A percentile compares a stretch with the other conserved stretches of the same genome.
These are phyloP conservation scores for Dasyornis broadbenti DNA, from an alignment of 2,113 vertebrate genomes.

Conservation along the genomic window DNA sequence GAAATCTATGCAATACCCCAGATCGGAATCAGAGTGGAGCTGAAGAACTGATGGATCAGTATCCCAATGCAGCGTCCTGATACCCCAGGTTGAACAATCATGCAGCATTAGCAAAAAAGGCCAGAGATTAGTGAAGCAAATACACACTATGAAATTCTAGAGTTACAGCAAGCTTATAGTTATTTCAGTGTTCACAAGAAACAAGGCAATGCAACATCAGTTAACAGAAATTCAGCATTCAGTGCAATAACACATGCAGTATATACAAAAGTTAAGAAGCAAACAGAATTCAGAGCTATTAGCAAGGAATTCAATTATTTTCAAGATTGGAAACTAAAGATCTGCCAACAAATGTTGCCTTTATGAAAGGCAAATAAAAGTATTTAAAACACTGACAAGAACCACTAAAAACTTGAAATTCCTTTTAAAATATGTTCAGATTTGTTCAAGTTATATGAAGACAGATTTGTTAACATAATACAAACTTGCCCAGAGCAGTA, in stretches of 20 bases:
- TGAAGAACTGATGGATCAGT: slow-evolving; percentile 99
- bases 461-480: slow-evolving; percentile 51
- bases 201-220: slow-evolving; percentile 39
- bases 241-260: slow-evolving; percentile 54
- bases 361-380: slow-evolving; percentile 33
- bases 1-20: slow-evolving; percentile 97
- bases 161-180: slow-evolving; percentile 60
- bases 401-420: slow-evolving; percentile 18
- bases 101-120: slow-evolving; percentile 92
- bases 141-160: slow-evolving; percentile 67
- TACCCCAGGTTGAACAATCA: slow-evolving; percentile 87
- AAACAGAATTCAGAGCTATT: slow-evolving; percentile 49
- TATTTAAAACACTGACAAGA: not conserved
- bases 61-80: slow-evolving; percentile 99
- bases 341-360: not conserved
- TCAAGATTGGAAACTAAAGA: slow-evolving; percentile 21
- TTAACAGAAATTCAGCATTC: slow-evolving; percentile 59
- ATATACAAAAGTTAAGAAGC: slow-evolving; percentile 59
- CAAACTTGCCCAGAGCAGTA: slow-evolving; percentile 79
- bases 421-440: slow-evolving; percentile 14
- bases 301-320: slow-evolving; percentile 36
- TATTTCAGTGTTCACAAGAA: slow-evolving; percentile 50
- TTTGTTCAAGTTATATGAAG: slow-evolving; percentile 29
- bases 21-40: slow-evolving; percentile 99
- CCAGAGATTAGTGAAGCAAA: slow-evolving; percentile 82